Conservation (phyloP, 2,113 vertebrate genomes). For the Telmatochromis brichardi region DNA sequence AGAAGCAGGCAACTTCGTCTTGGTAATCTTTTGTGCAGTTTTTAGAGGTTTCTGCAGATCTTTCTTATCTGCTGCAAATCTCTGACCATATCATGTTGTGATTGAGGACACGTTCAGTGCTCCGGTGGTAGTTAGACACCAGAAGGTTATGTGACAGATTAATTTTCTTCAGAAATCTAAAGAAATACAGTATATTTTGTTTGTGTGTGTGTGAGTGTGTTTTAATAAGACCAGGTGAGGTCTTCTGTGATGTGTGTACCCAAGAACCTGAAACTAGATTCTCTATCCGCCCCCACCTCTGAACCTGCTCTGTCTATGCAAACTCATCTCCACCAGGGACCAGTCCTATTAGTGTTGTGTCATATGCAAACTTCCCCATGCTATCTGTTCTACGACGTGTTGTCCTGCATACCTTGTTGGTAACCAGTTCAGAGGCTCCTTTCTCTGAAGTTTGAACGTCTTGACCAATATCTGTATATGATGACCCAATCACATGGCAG, state of each 20-base stretch:
- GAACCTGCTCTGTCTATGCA: neutral
- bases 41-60: neutral
- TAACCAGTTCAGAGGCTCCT: neutral
- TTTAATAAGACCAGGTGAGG: neutral
- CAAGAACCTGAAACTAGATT: neutral
- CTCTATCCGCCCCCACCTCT: neutral
- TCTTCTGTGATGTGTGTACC: neutral
- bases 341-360: neutral
- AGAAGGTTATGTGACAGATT: neutral
- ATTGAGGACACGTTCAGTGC: neutral
- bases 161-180: neutral
- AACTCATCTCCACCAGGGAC: neutral
- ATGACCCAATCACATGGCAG: neutral
- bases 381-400: neutral
- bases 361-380: neutral
- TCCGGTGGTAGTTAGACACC: neutral
- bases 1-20: neutral
- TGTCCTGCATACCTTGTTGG: neutral
- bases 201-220: neutral
- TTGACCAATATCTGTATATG: neutral
- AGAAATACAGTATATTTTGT: neutral
- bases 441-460: neutral
- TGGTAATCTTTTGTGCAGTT: neutral
- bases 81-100: neutral
- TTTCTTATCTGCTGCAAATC: neutral